phyloP scores from a whole-genome alignment of 2,888 invertebrate species.

The Colostygia pectinataria region DNA sequence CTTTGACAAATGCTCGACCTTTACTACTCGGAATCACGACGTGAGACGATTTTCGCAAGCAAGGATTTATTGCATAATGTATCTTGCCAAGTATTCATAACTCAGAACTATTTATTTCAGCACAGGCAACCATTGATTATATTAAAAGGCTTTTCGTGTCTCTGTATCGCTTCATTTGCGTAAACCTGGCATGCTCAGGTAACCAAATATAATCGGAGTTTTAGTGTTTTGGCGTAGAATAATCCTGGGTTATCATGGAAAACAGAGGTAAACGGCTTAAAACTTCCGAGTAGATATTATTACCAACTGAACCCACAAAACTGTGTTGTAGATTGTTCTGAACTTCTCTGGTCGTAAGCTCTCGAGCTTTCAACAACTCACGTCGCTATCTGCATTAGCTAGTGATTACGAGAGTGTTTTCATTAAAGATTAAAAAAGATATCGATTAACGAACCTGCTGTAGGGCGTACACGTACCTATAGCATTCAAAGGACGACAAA shows the following conservation, averaged over 20 bases:
- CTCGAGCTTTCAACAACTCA: constrained; percentile 7
- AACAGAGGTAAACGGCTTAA: constrained; percentile 6
- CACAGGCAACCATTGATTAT: constrained; percentile 7
- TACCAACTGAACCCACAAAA: constrained; percentile 3
- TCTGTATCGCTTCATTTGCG: constrained; percentile 14
- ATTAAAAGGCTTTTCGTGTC: constrained; percentile 10
- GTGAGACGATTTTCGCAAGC: constrained; percentile 13
- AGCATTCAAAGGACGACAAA: too few species aligned
- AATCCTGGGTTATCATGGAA: constrained; percentile 15
- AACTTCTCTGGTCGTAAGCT: constrained; percentile 11
- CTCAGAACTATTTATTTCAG: constrained; percentile 2
- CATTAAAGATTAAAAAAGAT: constrained; percentile 24
- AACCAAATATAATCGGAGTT: constrained; percentile 9
- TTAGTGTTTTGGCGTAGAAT: constrained; percentile 10
- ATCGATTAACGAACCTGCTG: constrained; percentile 20
- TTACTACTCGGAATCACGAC: constrained; percentile 23
- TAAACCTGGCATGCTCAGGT: constrained; percentile 13
- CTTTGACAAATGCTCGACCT: constrained; percentile 26
- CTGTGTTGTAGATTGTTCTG: constrained; percentile 4
- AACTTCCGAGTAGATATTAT: constrained; percentile 1
- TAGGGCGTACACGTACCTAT: too few species aligned
- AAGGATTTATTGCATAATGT: constrained; percentile 11
- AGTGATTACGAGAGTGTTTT: constrained; percentile 18
- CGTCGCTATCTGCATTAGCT: constrained; percentile 8
- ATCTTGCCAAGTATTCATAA: constrained; percentile 9